A percentile compares a stretch with the other conserved stretches of the same genome.
phyloP scores from a whole-genome alignment of 53 echinoderm and acorn worm genomes.

The Echinarachnius parma region DNA sequence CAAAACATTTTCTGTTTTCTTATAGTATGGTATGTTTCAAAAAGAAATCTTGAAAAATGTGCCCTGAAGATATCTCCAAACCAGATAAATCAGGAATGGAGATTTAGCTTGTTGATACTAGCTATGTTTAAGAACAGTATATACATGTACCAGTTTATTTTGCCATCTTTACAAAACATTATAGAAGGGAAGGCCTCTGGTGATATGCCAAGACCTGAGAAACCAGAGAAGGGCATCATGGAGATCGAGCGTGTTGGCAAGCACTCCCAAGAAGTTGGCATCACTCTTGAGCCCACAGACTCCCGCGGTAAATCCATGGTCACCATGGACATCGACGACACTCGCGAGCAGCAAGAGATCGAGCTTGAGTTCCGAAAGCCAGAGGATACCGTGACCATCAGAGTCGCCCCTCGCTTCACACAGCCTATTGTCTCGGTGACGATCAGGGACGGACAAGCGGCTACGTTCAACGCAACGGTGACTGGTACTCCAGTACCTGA shows the following conservation, averaged over 20 bases:
- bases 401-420: slow-evolving; percentile 75
- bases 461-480: slow-evolving; percentile 67
- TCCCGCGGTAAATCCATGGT: slow-evolving; percentile 63
- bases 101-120: no score
- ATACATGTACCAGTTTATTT: no score
- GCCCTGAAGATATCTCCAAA: no score
- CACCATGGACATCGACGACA: slow-evolving; percentile 61
- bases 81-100: no score
- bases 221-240: slow-evolving; percentile 34
- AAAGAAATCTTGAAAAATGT: no score
- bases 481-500: slow-evolving; percentile 67
- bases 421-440: slow-evolving; percentile 63
- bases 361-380: slow-evolving; percentile 72
- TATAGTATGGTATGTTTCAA: no score
- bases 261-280: background rate
- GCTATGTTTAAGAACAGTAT: no score
- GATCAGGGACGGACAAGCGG: slow-evolving; percentile 77
- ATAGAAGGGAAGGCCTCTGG: slow-evolving; percentile 29
- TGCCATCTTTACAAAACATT: no score
- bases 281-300: slow-evolving; percentile 37
- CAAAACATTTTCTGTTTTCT: no score
- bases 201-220: slow-evolving; percentile 32
- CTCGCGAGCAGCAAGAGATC: slow-evolving; percentile 64
- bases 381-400: slow-evolving; percentile 43
- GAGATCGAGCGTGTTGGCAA: slow-evolving; percentile 33